Conservation (phyloP, 2,888 invertebrate species). For the Cryptocephalus moraei region DNA sequence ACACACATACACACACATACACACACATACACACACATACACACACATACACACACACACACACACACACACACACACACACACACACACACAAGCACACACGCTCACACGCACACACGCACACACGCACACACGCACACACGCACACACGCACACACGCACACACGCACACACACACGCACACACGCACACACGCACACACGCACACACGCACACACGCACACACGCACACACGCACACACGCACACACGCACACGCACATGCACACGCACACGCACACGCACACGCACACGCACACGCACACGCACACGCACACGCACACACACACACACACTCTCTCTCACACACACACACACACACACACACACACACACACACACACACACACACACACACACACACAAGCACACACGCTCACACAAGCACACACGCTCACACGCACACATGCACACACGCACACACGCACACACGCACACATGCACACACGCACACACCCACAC, state of each 20-base stretch:
- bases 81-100: constrained; percentile 1
- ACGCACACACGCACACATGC: not conserved
- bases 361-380: constrained; percentile 2
- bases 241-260: constrained; percentile 1
- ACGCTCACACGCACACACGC: not conserved
- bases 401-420: not conserved
- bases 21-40: not conserved
- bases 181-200: not conserved
- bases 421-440: not conserved
- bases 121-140: not conserved
- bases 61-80: constrained; percentile 1
- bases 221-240: not conserved
- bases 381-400: constrained; percentile 1
- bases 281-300: not conserved
- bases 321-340: constrained; percentile 1
- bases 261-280: not conserved
- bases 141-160: not conserved
- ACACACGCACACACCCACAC: not conserved
- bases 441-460: constrained; percentile 1
- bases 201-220: constrained; percentile 1
- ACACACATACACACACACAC: constrained; percentile 1
- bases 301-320: constrained; percentile 1
- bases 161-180: not conserved
- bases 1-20: constrained; percentile 1
- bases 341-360: constrained; percentile 1